Base-by-base conservation (phyloP, 2,888 invertebrate species). In the Eristalis tenax region DNA sequence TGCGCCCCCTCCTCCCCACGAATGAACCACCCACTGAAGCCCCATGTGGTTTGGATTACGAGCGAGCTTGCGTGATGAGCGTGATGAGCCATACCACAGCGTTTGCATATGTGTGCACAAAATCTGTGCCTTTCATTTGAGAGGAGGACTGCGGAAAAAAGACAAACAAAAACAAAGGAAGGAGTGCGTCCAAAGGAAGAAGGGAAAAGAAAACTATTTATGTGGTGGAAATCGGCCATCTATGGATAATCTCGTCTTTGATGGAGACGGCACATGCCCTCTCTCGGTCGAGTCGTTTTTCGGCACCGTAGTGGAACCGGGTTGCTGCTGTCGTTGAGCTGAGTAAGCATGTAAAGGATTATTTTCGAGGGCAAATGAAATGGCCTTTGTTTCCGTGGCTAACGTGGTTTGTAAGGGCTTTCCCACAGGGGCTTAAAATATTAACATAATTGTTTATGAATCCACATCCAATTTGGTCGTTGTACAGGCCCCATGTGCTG, bases 41-140 rank as follows among this genome's bases (percentile, higher is more conserved):
- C 73, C 78, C 77, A 77, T 77, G 56, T 77, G 83, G 61, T 22
- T 13, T 11, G 61, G 73, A 83, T 83, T 78, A 78, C 78, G 68
- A 77, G 66, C 63, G 79, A 65, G 65, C 32, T 59, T 79, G 71
- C 65, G 78, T 79, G 71, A 73, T 78, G 70, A 38, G 68, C n/a
- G n/a, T 68, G 61, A 61, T 6, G 68, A 50, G 59, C 18, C 61
- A 68, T 32, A 50, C 43, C 68, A 38, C 57, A 10, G 26, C 59
- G 8, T n/a, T 28, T 26, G 28, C 18, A 57, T 6, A 22, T 75
- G 65, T 66, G 26, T 18, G n/a, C 8, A 18, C 18, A 8, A 18
- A 50, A 50, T 59, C 59, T 28, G 59, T 59, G 59, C 59, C 26
- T 4, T 59, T 11, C 59, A 22, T 50, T n/a, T n/a, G 50, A n/a